A percentile compares a stretch with the other conserved stretches of the same genome.
Evolutionary conservation across 2,888 invertebrate genomes (phyloP).

Genomic region (Dione juno): DNA sequence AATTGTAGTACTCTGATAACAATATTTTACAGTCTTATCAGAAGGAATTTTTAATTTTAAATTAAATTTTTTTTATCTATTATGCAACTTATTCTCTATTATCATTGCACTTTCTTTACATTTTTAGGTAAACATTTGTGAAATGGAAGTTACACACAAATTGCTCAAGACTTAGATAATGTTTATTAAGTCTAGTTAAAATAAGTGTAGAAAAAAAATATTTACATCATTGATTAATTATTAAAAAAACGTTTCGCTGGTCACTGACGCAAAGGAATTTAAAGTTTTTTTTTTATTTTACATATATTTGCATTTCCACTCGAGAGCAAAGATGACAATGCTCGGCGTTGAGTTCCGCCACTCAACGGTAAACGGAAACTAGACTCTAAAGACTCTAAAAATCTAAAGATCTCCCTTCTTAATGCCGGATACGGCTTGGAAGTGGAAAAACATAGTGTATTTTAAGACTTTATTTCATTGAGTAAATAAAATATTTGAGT

Average conservation of each 20-base stretch:
- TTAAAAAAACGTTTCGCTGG: neutral
- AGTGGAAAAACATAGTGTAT: neutral
- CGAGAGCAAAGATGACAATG: too few relatives aligned
- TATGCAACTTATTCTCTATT: constrained; percentile 13
- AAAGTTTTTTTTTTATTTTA: too few relatives aligned
- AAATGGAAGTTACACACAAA: neutral
- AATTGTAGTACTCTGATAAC: constrained; percentile 46
- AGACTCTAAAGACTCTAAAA: too few relatives aligned
- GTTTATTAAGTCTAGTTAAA: neutral
- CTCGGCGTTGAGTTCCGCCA: too few relatives aligned
- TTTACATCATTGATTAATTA: neutral
- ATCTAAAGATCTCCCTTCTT: too few relatives aligned
- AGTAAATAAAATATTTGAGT: neutral
- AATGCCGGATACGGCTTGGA: too few relatives aligned
- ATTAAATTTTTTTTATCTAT: constrained; percentile 4
- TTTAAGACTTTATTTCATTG: neutral
- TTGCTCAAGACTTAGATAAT: constrained; percentile 13
- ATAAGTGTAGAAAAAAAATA: neutral
- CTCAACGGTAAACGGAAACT: too few relatives aligned
- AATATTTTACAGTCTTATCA: constrained; percentile 46
- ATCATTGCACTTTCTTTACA: constrained; percentile 15
- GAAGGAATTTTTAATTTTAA: constrained; percentile 33
- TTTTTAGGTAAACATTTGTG: constrained; percentile 17
- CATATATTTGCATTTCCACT: too few relatives aligned
- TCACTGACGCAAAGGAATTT: neutral